Evolutionary conservation across 2,888 invertebrate genomes (phyloP).

Genomic region (Cyaniris semiargus): DNA sequence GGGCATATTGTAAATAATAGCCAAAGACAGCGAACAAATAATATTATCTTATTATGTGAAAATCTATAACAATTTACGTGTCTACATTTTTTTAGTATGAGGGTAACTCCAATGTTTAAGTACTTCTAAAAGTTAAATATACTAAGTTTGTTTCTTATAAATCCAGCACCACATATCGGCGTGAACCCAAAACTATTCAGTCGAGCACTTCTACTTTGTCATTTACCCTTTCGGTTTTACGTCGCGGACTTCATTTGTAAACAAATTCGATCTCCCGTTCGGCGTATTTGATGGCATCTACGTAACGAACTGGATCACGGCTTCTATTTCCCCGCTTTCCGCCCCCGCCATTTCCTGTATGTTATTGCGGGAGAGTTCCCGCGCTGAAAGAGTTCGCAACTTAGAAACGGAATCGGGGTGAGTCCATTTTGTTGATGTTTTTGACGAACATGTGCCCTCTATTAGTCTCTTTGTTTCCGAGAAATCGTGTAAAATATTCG

Average conservation of each 20-base stretch:
- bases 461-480: neutral
- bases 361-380: neutral
- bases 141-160: neutral
- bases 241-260: slow-evolving; percentile 45
- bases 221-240: slow-evolving; percentile 21
- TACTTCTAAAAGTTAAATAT: no score
- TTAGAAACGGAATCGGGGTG: slow-evolving; percentile 5
- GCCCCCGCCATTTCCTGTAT: slow-evolving; percentile 10
- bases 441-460: neutral
- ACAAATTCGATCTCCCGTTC: slow-evolving; percentile 45
- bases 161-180: neutral
- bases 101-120: no score
- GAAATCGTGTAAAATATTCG: neutral
- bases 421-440: neutral
- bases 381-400: slow-evolving; percentile 17
- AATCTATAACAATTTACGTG: no score
- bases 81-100: no score
- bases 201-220: neutral
- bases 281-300: slow-evolving; percentile 44
- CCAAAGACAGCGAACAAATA: no score
- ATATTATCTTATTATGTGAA: no score
- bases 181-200: neutral
- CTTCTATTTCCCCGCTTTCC: slow-evolving; percentile 40
- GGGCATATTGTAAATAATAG: no score
- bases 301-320: slow-evolving; percentile 44